phyloP scores from a whole-genome alignment of 2,888 invertebrate genomes.

The Hypercompe scribonia region DNA sequence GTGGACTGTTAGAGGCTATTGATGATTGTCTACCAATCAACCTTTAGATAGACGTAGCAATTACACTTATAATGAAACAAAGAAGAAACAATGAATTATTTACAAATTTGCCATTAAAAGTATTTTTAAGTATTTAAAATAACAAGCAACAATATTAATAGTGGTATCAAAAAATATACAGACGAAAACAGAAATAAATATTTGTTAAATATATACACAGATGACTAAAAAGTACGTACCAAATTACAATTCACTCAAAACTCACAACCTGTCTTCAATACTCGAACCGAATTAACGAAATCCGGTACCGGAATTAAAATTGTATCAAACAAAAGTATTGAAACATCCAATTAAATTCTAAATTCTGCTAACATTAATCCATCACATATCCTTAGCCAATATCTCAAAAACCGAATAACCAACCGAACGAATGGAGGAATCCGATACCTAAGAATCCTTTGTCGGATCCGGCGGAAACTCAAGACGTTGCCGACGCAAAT shows the following conservation, averaged over 20 bases:
- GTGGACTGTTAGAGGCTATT: too few species aligned
- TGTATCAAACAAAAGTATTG: neutral
- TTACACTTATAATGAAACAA: too few species aligned
- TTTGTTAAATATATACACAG: too few species aligned
- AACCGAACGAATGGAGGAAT: conserved; percentile 42
- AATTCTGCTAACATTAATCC: neutral
- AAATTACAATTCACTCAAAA: neutral
- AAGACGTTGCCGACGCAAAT: conserved; percentile 37
- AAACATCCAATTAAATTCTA: neutral
- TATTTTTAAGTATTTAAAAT: too few species aligned
- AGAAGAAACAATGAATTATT: too few species aligned
- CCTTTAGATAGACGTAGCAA: too few species aligned
- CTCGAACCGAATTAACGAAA: neutral
- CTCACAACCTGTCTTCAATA: neutral
- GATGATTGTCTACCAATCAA: too few species aligned
- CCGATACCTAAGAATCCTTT: conserved; percentile 44
- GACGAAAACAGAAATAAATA: too few species aligned
- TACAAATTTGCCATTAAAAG: too few species aligned
- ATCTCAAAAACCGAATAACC: conserved; percentile 36
- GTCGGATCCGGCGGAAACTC: conserved; percentile 32
- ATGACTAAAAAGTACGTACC: neutral
- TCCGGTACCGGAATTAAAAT: neutral
- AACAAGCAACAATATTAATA: too few species aligned
- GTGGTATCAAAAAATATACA: too few species aligned
- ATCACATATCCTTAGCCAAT: conserved; percentile 8